These are phyloP conservation scores for Lepidochitona cinerea DNA, from an alignment of 2,888 invertebrate genomes.

Conservation along the genomic window DNA sequence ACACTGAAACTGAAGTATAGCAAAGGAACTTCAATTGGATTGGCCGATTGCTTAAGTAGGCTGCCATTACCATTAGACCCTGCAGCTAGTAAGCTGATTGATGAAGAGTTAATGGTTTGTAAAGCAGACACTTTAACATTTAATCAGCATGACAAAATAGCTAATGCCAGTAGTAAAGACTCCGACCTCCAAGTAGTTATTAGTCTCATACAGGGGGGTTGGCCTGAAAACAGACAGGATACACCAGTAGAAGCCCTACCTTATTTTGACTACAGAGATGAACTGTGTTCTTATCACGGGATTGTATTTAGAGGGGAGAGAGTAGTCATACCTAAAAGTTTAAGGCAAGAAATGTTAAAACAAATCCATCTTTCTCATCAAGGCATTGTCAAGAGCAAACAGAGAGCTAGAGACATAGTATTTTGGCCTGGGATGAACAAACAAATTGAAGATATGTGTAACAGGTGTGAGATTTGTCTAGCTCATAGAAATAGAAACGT, in stretches of 20 bases:
- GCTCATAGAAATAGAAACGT: not conserved
- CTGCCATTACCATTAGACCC: too few relatives aligned
- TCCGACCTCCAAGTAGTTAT: not conserved
- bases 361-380: constrained; percentile 12
- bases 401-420: constrained; percentile 13
- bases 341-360: constrained; percentile 13
- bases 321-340: constrained; percentile 11
- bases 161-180: not conserved
- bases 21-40: too few relatives aligned
- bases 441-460: constrained; percentile 15
- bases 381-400: constrained; percentile 12
- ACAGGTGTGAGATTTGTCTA: constrained; percentile 10
- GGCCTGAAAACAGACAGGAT: constrained; percentile 10
- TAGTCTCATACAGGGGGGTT: not conserved
- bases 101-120: too few relatives aligned
- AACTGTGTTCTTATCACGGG: not conserved
- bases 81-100: too few relatives aligned
- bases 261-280: constrained; percentile 9
- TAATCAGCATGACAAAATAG: constrained; percentile 13
- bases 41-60: too few relatives aligned
- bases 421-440: constrained; percentile 6
- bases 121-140: too few relatives aligned
- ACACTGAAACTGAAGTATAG: too few relatives aligned
- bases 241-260: not conserved
- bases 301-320: constrained; percentile 15